Evolutionary conservation across 2,113 vertebrate species (phyloP).

Genomic region (Scytalopus superciliaris): DNA sequence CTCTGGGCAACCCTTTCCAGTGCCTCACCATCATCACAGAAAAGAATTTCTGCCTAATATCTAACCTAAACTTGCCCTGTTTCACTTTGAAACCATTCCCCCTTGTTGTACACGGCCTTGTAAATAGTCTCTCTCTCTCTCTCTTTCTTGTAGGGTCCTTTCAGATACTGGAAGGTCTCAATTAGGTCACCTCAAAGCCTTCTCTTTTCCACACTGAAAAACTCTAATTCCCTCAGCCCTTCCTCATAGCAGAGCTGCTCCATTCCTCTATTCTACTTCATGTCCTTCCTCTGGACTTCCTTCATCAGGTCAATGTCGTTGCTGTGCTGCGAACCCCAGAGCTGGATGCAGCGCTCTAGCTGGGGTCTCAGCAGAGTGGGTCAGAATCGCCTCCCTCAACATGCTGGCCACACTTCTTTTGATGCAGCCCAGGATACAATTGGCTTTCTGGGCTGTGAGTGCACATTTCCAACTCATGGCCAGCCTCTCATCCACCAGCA

Average conservation of each 20-base stretch:
- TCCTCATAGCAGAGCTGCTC: background rate
- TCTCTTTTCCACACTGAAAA: background rate
- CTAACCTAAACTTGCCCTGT: background rate
- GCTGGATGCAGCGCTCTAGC: background rate
- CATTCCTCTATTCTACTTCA: background rate
- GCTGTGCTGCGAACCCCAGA: background rate
- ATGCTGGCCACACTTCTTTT: accelerated
- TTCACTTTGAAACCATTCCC: background rate
- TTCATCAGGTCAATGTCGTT: background rate
- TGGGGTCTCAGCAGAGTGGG: background rate
- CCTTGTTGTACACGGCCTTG: background rate
- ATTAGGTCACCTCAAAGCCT: background rate
- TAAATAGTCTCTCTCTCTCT: background rate
- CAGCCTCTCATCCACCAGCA: background rate
- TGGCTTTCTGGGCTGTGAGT: accelerated
- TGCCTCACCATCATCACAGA: background rate
- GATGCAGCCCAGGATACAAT: background rate
- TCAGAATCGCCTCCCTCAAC: accelerated
- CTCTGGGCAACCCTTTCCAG: background rate
- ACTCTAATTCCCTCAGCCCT: background rate
- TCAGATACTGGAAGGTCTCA: background rate
- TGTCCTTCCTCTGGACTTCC: background rate
- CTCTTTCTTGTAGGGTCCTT: background rate
- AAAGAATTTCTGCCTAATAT: background rate
- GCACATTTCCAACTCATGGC: background rate